These are phyloP conservation scores for Anthrax anthrax DNA, from an alignment of 2,888 invertebrate genomes.

Conservation along the genomic window DNA sequence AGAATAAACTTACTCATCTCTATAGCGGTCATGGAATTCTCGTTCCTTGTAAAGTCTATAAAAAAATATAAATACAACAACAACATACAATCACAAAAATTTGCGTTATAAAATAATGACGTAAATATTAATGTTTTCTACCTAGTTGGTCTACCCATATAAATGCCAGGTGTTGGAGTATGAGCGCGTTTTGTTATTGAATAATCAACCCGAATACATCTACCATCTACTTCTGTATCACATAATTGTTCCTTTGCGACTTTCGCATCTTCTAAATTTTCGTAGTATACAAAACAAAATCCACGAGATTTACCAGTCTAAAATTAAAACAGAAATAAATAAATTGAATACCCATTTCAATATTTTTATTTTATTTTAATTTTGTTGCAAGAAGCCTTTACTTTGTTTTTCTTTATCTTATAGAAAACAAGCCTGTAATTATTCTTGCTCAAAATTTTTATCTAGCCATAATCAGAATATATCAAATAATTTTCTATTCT, in stretches of 20 bases:
- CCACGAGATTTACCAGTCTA: conserved; percentile 87
- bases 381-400: conserved; percentile 9
- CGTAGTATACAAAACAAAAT: conserved; percentile 94
- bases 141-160: conserved; percentile 82
- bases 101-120: too few relatives aligned
- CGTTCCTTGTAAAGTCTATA: conserved; percentile 16
- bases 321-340: background rate
- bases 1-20: conserved; percentile 13
- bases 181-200: conserved; percentile 93
- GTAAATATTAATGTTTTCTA: conserved; percentile 7
- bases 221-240: conserved; percentile 88
- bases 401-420: conserved; percentile 5
- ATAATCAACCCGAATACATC: conserved; percentile 86
- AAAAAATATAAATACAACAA: conserved; percentile 1
- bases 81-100: too few relatives aligned
- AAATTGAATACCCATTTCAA: background rate
- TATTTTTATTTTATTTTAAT: background rate
- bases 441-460: background rate
- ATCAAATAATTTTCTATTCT: too few relatives aligned
- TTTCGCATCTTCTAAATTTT: conserved; percentile 74
- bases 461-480: conserved; percentile 2
- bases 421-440: background rate
- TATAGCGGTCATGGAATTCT: conserved; percentile 17
- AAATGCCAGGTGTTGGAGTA: conserved; percentile 94
- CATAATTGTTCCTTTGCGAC: conserved; percentile 87